Evolutionary conservation across 2,888 invertebrate genomes (phyloP), one percentile per base, ranked within the genome.

Genomic region (Teinopalpus imperialis): DNA sequence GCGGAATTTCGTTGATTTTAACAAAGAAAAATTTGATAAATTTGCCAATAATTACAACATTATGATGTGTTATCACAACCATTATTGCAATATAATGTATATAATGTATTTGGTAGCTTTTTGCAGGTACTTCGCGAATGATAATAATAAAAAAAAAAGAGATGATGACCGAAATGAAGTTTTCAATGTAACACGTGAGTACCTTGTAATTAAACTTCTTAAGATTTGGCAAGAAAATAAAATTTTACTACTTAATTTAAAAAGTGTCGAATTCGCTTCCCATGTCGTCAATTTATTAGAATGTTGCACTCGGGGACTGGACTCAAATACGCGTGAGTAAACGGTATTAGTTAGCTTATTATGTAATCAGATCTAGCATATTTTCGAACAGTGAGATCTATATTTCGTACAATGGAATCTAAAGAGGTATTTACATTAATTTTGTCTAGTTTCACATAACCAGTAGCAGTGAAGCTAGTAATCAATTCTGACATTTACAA

Each of bases 1-100:
- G 71, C 74, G 67, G 68, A 67, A 57, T 65, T 70, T 72, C 63
- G 65, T 71, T 69, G 65, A 23, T n/a, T 24, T 60, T n/a, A n/a
- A n/a, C n/a, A 63, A 68, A 64, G 55, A 54, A 64, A 58, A 57
- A 59, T 55, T n/a, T 20, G 5, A 26, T 20, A 31, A 12, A 13
- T 58, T 63, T 64, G 57, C 57, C 63, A 53, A 57, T 51, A 59
- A 66, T 65, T 74, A 80, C 75, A 81, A 81, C 75, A 72, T 73
- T 48, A 71, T 76, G 70, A 76, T 75, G 66, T 68, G 70, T 68
- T 77, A 80, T 85, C 87, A 87, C 87, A 87, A 87, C 87, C 87
- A 77, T 81, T 81, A 81, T 78, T 82, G 82, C 76, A 83, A 81
- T 78, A 69, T 77, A 77, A 66, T 45, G 36, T 74, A 74, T 21